Evolutionary conservation across 1,140 invertebrate genomes (phyloP), one percentile per base, ranked within the genome.

Genomic region (Penaeus japonicus): DNA sequence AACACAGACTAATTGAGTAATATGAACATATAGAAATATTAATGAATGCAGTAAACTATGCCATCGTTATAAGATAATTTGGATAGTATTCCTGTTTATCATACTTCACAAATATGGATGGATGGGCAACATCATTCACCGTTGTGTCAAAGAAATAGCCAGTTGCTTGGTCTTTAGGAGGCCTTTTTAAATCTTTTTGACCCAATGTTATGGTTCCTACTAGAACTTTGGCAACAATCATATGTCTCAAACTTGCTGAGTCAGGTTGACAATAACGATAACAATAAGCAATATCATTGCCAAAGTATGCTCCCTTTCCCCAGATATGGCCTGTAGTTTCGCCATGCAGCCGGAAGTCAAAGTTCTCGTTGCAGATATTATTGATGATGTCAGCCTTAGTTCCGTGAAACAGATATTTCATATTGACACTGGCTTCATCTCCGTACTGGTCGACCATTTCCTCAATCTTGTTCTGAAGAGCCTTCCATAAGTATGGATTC

Each of bases 61-160:
- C 55, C 30, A 89, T 22, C 0, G 75, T 89, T 12, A 89, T 20
- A 30, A 89, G 47, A 70, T 85, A 89, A n/a, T 89, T 53, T 35
- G 89, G 89, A 53, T 85, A 89, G 55, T 86, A 89, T 62, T 89
- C 89, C 70, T 89, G 84, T 24, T 81, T 80, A 55, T 84, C 79
- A 73, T 89, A 89, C 65, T 89, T 89, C 7, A 89, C 84, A 35
- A 89, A 59, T 17, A 89, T 77, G 15, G 78, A 57, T 35, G 87
- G 87, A 5, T 65, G 39, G n/a, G 5, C 0, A 15, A 15, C 4
- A 17, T 32, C 27, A 65, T 70, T 17, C 15, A 32, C 75, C 17
- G 75, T 78, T n/a, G 75, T 32, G 39, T 78, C 75, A 35, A 27
- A 78, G 22, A 39, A 27, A 7, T 32, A 0, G 22, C 3, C 3